phyloP scores from a whole-genome alignment of 1,140 invertebrate species.

The Bombus vancouverensis region DNA sequence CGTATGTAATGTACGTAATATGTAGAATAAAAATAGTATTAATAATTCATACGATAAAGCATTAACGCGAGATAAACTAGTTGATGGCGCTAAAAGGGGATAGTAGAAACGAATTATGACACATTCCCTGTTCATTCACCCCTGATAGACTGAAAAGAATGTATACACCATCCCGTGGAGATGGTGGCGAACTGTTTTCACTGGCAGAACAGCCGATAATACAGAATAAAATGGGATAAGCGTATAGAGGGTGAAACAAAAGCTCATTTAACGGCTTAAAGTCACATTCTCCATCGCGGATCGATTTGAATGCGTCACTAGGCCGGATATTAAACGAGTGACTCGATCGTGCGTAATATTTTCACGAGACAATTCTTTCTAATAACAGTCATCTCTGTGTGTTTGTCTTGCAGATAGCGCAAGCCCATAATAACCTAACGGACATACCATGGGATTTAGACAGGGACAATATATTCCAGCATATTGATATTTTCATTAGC shows the following conservation, averaged over 20 bases:
- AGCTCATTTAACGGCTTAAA: slow-evolving; percentile 17
- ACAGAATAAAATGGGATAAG: background rate
- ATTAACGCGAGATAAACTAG: background rate
- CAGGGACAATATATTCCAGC: slow-evolving; percentile 91
- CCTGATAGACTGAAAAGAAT: background rate
- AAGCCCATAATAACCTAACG: slow-evolving; percentile 78
- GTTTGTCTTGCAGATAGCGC: slow-evolving; percentile 67
- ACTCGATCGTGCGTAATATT: background rate
- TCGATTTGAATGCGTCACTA: background rate
- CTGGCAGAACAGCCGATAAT: background rate
- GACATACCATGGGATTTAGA: slow-evolving; percentile 88
- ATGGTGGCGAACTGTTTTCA: background rate
- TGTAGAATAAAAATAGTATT: no score
- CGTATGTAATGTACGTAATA: no score
- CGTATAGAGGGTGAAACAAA: background rate
- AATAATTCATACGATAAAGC: background rate
- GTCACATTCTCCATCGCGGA: background rate
- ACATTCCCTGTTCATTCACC: background rate
- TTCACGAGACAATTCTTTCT: slow-evolving; percentile 21
- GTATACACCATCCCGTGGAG: background rate
- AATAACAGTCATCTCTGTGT: background rate
- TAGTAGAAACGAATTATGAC: background rate
- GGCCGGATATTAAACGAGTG: slow-evolving; percentile 32
- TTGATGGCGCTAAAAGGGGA: background rate
- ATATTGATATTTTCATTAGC: slow-evolving; percentile 92